Percentiles rank a stretch among this genome's conserved stretches.
These are phyloP conservation scores for Setophaga coronata DNA, from an alignment of 2,113 vertebrate genomes.

Conservation along the genomic window DNA sequence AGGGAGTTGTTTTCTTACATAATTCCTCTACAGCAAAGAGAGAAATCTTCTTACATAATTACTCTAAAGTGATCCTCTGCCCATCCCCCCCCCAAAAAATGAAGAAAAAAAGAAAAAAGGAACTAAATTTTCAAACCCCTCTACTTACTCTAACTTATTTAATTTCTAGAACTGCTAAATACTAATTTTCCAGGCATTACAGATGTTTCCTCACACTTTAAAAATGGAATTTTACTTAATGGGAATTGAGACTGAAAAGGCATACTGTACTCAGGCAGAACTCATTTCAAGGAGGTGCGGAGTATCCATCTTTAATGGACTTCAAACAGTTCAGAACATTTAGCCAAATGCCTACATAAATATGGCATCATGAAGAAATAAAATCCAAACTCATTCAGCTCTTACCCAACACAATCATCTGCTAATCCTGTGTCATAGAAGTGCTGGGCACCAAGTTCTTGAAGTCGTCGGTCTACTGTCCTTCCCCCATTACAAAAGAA, in stretches of 20 bases:
- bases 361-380: not conserved
- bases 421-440: slow-evolving; percentile 91
- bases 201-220: not conserved
- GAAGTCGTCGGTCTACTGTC: slow-evolving; percentile 84
- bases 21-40: not conserved
- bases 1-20: not conserved
- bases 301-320: not conserved
- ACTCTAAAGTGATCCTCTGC: not conserved
- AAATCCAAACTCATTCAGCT: not conserved
- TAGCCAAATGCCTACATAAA: not conserved
- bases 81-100: not conserved
- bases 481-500: slow-evolving; percentile 99
- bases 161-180: not conserved
- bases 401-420: slow-evolving; percentile 94
- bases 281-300: not conserved
- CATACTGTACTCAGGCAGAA: not conserved
- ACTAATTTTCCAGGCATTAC: not conserved
- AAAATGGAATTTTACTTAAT: not conserved
- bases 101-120: not conserved
- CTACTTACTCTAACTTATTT: not conserved
- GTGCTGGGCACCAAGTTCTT: slow-evolving; percentile 87
- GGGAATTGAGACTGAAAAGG: not conserved
- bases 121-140: not conserved
- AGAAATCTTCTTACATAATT: not conserved
- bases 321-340: not conserved